phyloP scores from a whole-genome alignment of 1,140 invertebrate genomes.

The Leptopilina clavipes region DNA sequence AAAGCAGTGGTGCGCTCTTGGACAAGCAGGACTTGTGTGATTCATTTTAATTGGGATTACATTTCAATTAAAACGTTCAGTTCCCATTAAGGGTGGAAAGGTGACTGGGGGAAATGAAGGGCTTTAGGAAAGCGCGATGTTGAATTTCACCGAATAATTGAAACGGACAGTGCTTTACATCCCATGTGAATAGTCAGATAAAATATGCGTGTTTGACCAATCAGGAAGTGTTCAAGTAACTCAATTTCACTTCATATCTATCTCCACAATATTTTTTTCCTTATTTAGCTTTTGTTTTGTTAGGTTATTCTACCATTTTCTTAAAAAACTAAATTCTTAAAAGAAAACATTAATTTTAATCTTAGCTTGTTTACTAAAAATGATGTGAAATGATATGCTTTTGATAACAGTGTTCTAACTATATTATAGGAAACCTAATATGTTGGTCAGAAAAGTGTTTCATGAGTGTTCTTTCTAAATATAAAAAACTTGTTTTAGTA shows the following conservation, averaged over 20 bases:
- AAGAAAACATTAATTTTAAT: no score
- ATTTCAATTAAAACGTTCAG: slow-evolving; percentile 61
- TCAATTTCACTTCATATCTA: slow-evolving; percentile 25
- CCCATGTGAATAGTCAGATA: slow-evolving; percentile 46
- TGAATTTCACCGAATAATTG: slow-evolving; percentile 57
- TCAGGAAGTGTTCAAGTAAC: slow-evolving; percentile 56
- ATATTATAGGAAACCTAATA: no score
- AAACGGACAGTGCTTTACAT: slow-evolving; percentile 58
- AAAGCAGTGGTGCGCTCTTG: slow-evolving; percentile 36
- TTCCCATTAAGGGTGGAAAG: slow-evolving; percentile 46
- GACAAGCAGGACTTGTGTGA: slow-evolving; percentile 45
- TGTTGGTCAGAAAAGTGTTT: no score
- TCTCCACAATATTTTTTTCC: slow-evolving; percentile 29
- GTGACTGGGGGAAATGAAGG: neutral
- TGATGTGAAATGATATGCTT: no score
- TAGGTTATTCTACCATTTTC: neutral
- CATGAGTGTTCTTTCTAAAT: no score
- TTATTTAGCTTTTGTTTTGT: neutral
- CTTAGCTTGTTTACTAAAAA: no score
- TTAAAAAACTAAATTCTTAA: neutral
- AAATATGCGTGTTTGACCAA: slow-evolving; percentile 63
- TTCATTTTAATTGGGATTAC: slow-evolving; percentile 64
- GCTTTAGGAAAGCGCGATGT: slow-evolving; percentile 23
- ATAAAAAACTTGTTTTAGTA: no score
- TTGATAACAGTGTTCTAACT: no score